phyloP scores from a whole-genome alignment of 2,113 vertebrate species.

The Neolamprologus sp. region DNA sequence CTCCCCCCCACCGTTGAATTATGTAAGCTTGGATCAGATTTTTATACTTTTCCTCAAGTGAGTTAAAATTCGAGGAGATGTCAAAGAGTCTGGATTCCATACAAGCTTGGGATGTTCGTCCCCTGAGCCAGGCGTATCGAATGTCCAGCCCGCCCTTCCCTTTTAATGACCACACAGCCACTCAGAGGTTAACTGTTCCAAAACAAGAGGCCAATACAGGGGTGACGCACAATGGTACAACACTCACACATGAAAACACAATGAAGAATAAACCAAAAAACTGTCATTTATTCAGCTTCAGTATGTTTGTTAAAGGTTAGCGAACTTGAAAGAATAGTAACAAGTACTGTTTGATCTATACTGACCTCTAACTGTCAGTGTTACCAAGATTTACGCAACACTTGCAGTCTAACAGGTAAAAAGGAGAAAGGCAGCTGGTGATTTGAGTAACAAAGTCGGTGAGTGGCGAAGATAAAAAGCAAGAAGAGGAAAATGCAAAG shows the following conservation, averaged over 20 bases:
- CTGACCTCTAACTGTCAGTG: background rate
- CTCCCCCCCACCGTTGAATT: background rate
- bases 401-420: background rate
- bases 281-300: background rate
- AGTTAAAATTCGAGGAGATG: conserved; percentile 28
- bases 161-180: background rate
- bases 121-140: conserved; percentile 17
- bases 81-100: conserved; percentile 25
- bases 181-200: background rate
- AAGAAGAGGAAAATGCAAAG: background rate
- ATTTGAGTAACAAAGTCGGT: background rate
- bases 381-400: rapidly evolving
- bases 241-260: background rate
- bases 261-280: background rate
- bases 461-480: background rate
- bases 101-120: conserved; percentile 14
- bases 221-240: background rate
- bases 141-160: conserved; percentile 2
- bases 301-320: background rate
- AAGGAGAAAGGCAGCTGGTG: background rate
- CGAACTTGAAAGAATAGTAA: background rate
- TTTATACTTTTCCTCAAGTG: background rate
- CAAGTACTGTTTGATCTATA: background rate
- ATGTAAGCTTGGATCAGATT: background rate
- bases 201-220: background rate